Evolutionary conservation across 2,888 invertebrate species (phyloP).

Genomic region (Acleris sparsana): DNA sequence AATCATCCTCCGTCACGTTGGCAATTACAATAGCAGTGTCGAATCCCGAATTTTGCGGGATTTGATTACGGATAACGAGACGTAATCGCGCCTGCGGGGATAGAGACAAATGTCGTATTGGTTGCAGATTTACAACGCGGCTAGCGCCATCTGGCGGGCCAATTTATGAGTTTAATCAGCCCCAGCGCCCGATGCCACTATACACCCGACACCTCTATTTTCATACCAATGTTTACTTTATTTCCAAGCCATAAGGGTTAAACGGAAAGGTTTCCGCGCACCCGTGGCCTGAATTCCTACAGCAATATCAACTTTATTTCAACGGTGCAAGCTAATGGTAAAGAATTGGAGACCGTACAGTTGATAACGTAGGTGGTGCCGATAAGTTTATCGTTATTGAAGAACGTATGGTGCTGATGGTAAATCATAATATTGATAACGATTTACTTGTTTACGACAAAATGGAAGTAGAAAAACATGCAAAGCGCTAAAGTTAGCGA

Average conservation of each 20-base stretch:
- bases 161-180: constrained; percentile 82
- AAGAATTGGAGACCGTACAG: not conserved
- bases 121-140: constrained; percentile 76
- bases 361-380: constrained; percentile 15
- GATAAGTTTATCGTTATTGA: constrained; percentile 24
- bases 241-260: not conserved
- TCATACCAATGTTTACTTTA: constrained; percentile 8
- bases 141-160: constrained; percentile 73
- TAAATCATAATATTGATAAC: not conserved
- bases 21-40: constrained; percentile 15
- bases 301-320: constrained; percentile 9
- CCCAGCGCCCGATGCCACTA: constrained; percentile 36
- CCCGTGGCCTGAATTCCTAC: no score
- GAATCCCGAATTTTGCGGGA: constrained; percentile 35
- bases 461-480: no score
- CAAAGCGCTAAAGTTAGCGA: no score
- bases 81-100: constrained; percentile 62
- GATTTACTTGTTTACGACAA: no score
- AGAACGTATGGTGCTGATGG: constrained; percentile 13
- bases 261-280: not conserved
- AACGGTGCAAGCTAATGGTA: not conserved
- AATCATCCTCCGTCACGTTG: constrained; percentile 11
- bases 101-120: constrained; percentile 80
- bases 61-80: constrained; percentile 55
- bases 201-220: constrained; percentile 18